Evolutionary conservation across 2,797 vertebrate species (phyloP).

Genomic region (Acanthurus leucopareius): DNA sequence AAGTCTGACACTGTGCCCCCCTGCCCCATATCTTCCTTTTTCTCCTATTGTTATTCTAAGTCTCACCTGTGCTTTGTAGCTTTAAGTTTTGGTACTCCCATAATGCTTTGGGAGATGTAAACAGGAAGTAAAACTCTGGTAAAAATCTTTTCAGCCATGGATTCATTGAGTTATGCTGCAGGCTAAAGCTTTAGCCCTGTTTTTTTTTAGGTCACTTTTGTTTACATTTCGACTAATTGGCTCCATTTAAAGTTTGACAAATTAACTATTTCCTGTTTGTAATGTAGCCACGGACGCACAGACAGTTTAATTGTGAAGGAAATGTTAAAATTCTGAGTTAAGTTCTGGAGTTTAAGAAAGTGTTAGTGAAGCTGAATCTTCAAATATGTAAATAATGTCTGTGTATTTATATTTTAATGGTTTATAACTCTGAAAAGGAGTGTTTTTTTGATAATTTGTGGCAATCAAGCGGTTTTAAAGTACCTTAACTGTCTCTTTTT

Average conservation of each 20-base stretch:
- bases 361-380: not conserved
- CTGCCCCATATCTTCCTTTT: too few species aligned
- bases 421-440: not conserved
- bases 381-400: not conserved
- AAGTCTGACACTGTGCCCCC: conserved; percentile 14
- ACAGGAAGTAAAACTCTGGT: not conserved
- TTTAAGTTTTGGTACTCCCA: not conserved
- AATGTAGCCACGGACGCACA: not conserved
- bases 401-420: not conserved
- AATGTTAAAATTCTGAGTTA: not conserved
- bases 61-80: not conserved
- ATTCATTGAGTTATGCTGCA: not conserved
- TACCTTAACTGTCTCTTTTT: not conserved
- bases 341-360: not conserved
- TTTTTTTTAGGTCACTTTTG: not conserved
- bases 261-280: not conserved
- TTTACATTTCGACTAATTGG: conserved; percentile 2
- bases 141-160: not conserved
- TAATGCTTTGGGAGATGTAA: conserved; percentile 7
- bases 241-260: not conserved
- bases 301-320: not conserved
- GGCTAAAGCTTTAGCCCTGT: not conserved
- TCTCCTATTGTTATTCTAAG: not conserved
- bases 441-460: not conserved
- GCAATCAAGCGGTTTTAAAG: not conserved